phyloP scores from a whole-genome alignment of 2,888 invertebrate species.

The Hypena proboscidalis region DNA sequence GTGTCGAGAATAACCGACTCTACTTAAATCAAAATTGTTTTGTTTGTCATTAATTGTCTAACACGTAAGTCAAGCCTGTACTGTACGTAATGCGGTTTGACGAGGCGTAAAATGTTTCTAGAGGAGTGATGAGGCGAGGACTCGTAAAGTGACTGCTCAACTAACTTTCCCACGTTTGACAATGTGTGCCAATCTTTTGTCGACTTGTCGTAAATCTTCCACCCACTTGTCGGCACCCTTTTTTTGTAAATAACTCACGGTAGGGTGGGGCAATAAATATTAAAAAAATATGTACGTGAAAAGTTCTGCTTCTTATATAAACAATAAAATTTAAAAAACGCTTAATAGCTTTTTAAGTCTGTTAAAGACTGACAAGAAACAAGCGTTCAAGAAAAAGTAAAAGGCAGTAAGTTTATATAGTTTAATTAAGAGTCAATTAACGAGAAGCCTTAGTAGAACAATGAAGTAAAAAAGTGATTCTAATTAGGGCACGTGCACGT shows the following conservation, averaged over 20 bases:
- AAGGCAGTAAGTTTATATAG: too few species aligned
- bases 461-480: constrained; percentile 17
- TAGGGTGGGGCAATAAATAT: too few species aligned
- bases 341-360: too few species aligned
- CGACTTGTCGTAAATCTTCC: constrained; percentile 24
- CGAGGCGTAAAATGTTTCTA: constrained; percentile 37
- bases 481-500: constrained; percentile 25
- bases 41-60: constrained; percentile 8
- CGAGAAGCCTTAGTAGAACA: constrained; percentile 1
- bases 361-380: too few species aligned
- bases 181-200: constrained; percentile 28
- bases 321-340: too few species aligned
- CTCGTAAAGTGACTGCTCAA: constrained; percentile 38
- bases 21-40: not conserved
- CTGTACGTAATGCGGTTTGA: constrained; percentile 25
- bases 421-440: constrained; percentile 21
- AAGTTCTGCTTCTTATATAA: too few species aligned
- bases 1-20: not conserved
- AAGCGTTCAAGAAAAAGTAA: too few species aligned
- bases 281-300: too few species aligned
- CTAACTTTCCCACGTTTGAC: constrained; percentile 37
- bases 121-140: constrained; percentile 28
- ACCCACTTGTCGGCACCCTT: constrained; percentile 18
- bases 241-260: not conserved
- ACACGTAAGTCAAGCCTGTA: constrained; percentile 10